Evolutionary conservation across 2,797 vertebrate genomes (phyloP), one percentile per base, ranked within the genome.

Genomic region (Hyperoplus immaculatus): DNA sequence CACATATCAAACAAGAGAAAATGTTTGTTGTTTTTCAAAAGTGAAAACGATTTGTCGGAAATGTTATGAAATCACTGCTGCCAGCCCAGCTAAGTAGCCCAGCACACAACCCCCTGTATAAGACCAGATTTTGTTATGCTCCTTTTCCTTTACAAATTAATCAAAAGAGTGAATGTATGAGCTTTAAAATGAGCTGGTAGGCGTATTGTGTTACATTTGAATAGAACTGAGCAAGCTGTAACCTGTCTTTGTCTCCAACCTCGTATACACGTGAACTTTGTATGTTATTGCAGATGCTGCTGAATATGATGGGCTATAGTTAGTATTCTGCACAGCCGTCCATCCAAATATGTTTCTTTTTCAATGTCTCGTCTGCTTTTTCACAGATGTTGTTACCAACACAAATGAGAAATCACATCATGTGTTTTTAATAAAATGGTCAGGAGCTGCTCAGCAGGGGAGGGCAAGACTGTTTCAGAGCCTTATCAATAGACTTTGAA

Each of bases 401-500:
- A 14, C 21, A 73, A 64, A 73, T 67, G 80, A 77, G 55, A 63
- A 47, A 8, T 49, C 14, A 76, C 42, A 67, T 65, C 62, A 68
- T 72, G 56, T 62, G 69, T 81, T 77, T 72, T 85, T 58, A 78
- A 79, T 87, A 49, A 65, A 69, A 70, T 71, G 75, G 69, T 74
- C 41, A 51, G 29, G 61, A 57, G 39, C 45, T 59, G 16, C 57
- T 63, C 74, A 69, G 72, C 56, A 43, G 72, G 76, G 49, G 70
- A 29, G 56, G 53, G 70, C 11, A 13, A 66, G 55, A 36, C 65
- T 67, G 46, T 38, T 84, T 82, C 63, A 54, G 41, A 60, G 59
- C 63, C 61, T 87, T 86, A 83, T 87, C 68, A 75, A 50, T 75
- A 55, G 41, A 55, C 69, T 86, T 80, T 79, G 78, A 88, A 86